Evolutionary conservation across 2,113 vertebrate species (phyloP), one percentile per base, ranked within the genome.

Genomic region (Nansenia antarctica): DNA sequence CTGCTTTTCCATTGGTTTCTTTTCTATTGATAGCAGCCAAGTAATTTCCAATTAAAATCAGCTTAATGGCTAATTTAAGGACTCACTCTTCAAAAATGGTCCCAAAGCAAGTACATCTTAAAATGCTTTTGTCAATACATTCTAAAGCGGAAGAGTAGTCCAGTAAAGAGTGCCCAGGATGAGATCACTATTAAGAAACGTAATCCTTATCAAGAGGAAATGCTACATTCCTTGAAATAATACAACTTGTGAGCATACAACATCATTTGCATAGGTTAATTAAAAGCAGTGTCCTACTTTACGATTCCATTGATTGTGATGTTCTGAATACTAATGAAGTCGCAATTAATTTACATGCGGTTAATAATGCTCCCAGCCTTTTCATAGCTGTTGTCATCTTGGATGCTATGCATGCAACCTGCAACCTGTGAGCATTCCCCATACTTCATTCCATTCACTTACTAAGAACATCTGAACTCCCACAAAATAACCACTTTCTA

Each of bases 191-290:
- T 32, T 37, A 61, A 69, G 61, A 42, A 60, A 76, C 27, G 60
- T 78, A 24, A 83, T 78, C 67, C 73, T 27, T 18, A 84, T 78
- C 77, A 75, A 77, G 61, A 62, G 70, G 63, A 71, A 59, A 84
- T 62, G 69, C 72, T 82, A 75, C 64, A 58, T 74, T 85, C 67
- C 70, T 85, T 78, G 79, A 80, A 89, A 83, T 74, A 85, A 83
- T 76, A 83, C 70, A 88, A 80, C 84, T 67, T 70, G 62, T 72
- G 69, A 70, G 80, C 68, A 77, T 83, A 75, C 76, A 86, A 79
- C 74, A 76, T 83, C 49, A 79, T 91, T 90, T 88, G 88, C 84
- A 90, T 87, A 88, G 85, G 84, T 90, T 89, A 89, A 92, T 91
- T 90, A 87, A 90, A 90, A 89, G 68, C 73, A 68, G 74, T 61